Conservation (phyloP, 2,113 vertebrate genomes). For the Serranochromis macrocephalus region DNA sequence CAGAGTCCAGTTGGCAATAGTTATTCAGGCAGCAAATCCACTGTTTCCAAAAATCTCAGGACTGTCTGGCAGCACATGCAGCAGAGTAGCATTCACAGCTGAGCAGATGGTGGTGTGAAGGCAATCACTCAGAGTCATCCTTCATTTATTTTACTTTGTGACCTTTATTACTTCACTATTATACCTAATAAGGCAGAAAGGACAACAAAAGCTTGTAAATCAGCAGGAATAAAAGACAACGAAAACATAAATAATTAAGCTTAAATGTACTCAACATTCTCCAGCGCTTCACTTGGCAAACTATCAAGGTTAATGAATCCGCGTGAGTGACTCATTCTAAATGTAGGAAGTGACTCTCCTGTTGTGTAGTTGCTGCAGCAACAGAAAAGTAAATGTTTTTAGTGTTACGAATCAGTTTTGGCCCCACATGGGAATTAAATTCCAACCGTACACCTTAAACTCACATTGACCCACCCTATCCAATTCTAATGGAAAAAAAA, state of each 20-base stretch:
- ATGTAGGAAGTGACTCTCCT: fast-evolving
- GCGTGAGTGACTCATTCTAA: neutral
- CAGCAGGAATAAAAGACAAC: neutral
- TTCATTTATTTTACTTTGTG: neutral
- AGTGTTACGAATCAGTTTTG: neutral
- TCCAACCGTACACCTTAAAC: neutral
- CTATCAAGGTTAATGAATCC: neutral
- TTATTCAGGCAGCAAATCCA: neutral
- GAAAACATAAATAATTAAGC: neutral
- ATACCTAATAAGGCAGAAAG: neutral
- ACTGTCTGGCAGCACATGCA: neutral
- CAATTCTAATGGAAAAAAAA: neutral
- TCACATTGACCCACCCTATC: neutral
- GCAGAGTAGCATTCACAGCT: neutral
- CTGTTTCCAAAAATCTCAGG: neutral
- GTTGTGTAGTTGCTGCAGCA: neutral
- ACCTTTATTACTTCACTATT: neutral
- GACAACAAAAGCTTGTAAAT: neutral
- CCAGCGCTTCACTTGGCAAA: neutral
- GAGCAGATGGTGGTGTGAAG: neutral
- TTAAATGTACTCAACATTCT: neutral
- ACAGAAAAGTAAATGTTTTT: neutral
- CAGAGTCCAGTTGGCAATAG: neutral
- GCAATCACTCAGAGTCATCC: neutral
- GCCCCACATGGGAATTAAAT: neutral